These are phyloP conservation scores for Microchirus variegatus DNA, from an alignment of 2,797 vertebrate genomes.

Conservation along the genomic window DNA sequence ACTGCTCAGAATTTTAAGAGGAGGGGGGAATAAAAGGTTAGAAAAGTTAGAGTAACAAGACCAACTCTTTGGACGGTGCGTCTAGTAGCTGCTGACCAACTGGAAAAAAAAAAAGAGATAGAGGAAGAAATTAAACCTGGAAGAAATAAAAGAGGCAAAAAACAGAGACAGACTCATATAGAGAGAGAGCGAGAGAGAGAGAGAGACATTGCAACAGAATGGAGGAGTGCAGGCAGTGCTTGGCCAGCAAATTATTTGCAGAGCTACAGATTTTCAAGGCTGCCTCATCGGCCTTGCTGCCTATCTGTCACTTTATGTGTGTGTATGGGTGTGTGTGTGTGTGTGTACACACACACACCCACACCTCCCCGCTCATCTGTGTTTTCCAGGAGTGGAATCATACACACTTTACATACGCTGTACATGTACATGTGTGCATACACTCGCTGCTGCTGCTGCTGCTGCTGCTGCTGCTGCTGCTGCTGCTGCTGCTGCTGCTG, in stretches of 20 bases:
- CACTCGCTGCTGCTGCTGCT: neutral
- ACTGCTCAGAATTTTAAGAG: too few species aligned
- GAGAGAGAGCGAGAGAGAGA: conserved; percentile 1
- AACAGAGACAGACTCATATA: neutral
- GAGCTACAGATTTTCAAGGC: conserved; percentile 59
- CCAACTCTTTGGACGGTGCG: neutral
- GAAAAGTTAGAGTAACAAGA: too few species aligned
- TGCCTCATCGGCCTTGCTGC: conserved; percentile 48
- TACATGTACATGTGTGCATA: neutral
- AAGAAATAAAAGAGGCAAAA: neutral
- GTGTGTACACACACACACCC: conserved; percentile 1
- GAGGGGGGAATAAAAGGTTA: too few species aligned
- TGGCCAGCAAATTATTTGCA: conserved; percentile 63
- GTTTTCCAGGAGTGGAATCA: conserved; percentile 2
- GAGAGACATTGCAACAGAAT: conserved; percentile 14
- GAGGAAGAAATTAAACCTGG: neutral
- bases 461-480: neutral
- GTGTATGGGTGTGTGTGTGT: conserved; percentile 8
- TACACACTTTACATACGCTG: conserved; percentile 3
- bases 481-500: neutral
- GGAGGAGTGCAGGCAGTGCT: conserved; percentile 31
- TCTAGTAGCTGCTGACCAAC: neutral
- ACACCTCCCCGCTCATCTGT: conserved; percentile 5
- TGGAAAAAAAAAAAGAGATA: neutral
- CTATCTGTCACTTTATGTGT: conserved; percentile 41